A percentile compares a stretch with the other conserved stretches of the same genome.
These are phyloP conservation scores for Bujurquina vittata DNA, from an alignment of 2,113 vertebrate species.

Conservation along the genomic window DNA sequence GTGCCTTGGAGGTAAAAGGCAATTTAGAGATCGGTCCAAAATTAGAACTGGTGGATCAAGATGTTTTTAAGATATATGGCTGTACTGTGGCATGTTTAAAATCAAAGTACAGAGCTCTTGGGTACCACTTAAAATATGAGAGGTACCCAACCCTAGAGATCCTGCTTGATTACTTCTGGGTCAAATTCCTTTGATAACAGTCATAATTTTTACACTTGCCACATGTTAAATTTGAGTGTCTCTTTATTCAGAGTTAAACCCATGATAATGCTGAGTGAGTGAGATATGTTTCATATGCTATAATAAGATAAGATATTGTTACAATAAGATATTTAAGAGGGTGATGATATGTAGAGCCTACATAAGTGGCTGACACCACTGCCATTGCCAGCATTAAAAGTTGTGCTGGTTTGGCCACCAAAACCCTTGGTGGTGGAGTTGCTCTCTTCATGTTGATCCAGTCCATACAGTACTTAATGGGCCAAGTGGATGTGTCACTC, in stretches of 20 bases:
- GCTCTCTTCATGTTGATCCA: neutral
- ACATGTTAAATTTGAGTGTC: neutral
- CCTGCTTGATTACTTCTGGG: too few species aligned
- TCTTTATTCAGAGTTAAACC: neutral
- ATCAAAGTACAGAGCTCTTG: neutral
- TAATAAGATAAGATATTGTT: too few species aligned
- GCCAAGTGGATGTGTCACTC: neutral
- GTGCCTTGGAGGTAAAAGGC: neutral
- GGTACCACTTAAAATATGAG: neutral
- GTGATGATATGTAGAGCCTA: neutral
- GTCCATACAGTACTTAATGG: neutral
- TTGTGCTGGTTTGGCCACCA: neutral
- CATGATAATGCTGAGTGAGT: too few species aligned
- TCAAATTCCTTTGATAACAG: too few species aligned
- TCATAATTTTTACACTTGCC: too few species aligned
- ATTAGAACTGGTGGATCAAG: too few species aligned
- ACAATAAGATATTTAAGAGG: too few species aligned
- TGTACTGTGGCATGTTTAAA: too few species aligned
- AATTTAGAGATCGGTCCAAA: neutral
- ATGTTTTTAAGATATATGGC: too few species aligned
- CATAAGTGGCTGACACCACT: neutral
- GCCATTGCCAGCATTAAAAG: neutral
- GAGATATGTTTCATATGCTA: too few species aligned
- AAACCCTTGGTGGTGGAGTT: neutral
- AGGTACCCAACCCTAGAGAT: neutral